Evolutionary conservation across 2,113 vertebrate species (phyloP), one percentile per base, ranked within the genome.

Genomic region (Upupa epops): DNA sequence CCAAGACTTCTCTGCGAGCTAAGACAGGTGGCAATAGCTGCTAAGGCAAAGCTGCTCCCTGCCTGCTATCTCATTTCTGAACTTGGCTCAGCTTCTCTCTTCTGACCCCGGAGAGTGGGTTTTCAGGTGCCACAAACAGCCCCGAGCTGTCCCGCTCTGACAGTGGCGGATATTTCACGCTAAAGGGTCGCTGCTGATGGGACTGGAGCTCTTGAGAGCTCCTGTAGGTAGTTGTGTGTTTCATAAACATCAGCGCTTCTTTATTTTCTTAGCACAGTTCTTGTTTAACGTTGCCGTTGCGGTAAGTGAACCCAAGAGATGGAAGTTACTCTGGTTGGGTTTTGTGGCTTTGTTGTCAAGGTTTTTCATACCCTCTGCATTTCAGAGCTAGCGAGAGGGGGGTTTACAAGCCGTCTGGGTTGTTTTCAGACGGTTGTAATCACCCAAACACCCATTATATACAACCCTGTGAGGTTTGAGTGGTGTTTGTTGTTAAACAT

Each of bases 21-120:
- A 22, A 74, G 88, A 68, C 94, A 86, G 92, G 88, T 86, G 92
- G 88, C 49, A 19, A 25, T 31, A 36, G 17, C 74, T 3, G 66
- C 82, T 11, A 3, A 6, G 81, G 60, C 84, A 7, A 45, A 31
- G 81, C 45, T 49, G 70, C 11, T 2, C 8, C 69, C 37, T 9
- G 54, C 0, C 24, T 8, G 68, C 89, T 93, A 87, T 95, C 91
- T 14, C 70, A 28, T 95, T 94, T 75, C 93, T 61, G 84, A 32
- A 18, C 91, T 89, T 87, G 94, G 92, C 88, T 34, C 15, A 17
- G n/a, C 77, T 65, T 29, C 36, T n/a, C 36, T 0, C 3, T 28
- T 5, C 89, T 79, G 52, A 42, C 71, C 90, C 86, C n/a, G 70
- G 24, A 0, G 19, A 3, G 45, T 29, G 72, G 5, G 69, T 61